Evolutionary conservation across 2,888 invertebrate genomes (phyloP), one percentile per base, ranked within the genome.

Genomic region (Metalampra italica): DNA sequence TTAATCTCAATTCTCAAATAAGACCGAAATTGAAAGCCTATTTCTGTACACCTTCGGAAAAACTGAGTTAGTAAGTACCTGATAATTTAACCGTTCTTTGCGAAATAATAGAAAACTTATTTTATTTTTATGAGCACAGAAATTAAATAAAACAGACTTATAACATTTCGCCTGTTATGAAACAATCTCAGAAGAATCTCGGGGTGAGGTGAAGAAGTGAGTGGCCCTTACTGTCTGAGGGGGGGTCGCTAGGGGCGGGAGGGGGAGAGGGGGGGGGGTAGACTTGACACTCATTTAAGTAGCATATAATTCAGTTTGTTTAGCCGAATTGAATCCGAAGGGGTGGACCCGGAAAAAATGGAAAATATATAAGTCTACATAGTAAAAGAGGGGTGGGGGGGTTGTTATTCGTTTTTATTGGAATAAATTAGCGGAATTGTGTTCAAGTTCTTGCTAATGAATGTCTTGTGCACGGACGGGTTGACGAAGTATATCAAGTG

Each of bases 281-380:
- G 70, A 71, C 83, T 81, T 84, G 91, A 91, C 92, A 91, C 91
- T 91, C 90, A 91, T 91, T 91, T 92, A 92, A 92, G 92, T 91
- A 92, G 91, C 91, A 91, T 90, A 92, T 92, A 92, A 92, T 92
- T 92, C 91, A 91, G 91, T 92, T 92, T 92, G 85, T 88, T 89
- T 88, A 84, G 78, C 68, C 78, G 78, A 87, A 87, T 87, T 82
- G 74, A 80, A 85, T 81, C 76, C 67, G 66, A 71, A 76, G 76
- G 77, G 75, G 70, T 71, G 68, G 51, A 54, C 50, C 32, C 54
- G 60, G 56, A 62, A 68, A 72, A 71, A 68, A 68, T 56, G 57
- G 49, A 57, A 60, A 55, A 29, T 38, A 45, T 34, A 45, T 38
- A 12, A 29, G 9, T n/a, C 9, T 22, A 34, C 13, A 29, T 38